These are phyloP conservation scores for Zaprionus bogoriensis DNA, from an alignment of 2,888 invertebrate genomes.

Conservation along the genomic window DNA sequence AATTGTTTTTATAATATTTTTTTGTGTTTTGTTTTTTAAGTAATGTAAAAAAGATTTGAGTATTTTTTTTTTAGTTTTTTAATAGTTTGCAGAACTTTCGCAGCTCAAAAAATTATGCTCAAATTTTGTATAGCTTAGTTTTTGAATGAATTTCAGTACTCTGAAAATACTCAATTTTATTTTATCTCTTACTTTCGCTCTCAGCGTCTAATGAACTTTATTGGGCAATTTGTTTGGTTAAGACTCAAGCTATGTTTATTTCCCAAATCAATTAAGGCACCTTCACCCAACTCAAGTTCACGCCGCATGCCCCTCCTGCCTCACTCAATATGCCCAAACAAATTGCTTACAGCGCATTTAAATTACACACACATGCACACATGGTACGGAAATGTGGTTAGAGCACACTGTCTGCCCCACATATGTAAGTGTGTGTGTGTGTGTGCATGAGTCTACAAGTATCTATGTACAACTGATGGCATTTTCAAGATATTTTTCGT, in stretches of 20 bases:
- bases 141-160: neutral
- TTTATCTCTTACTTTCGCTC: neutral
- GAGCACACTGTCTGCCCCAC: slow-evolving; percentile 15
- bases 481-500: slow-evolving; percentile 77
- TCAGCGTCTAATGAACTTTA: slow-evolving; percentile 2
- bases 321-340: slow-evolving; percentile 38
- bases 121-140: too few species aligned
- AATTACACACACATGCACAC: slow-evolving; percentile 29
- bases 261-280: slow-evolving; percentile 16
- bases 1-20: neutral
- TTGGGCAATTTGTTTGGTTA: slow-evolving; percentile 23
- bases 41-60: too few species aligned
- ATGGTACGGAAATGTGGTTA: slow-evolving; percentile 60
- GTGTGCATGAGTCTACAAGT: slow-evolving; percentile 30
- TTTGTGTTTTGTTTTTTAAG: too few species aligned
- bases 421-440: slow-evolving; percentile 23
- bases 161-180: neutral
- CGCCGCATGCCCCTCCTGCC: neutral
- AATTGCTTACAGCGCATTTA: slow-evolving; percentile 43
- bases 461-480: slow-evolving; percentile 68
- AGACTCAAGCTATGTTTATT: slow-evolving; percentile 28
- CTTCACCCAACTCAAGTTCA: slow-evolving; percentile 1
- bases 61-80: neutral
- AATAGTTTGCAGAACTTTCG: neutral
- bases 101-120: neutral